These are phyloP conservation scores for Halocynthia roretzi DNA, from an alignment of 23 tunicate genomes.

Conservation along the genomic window DNA sequence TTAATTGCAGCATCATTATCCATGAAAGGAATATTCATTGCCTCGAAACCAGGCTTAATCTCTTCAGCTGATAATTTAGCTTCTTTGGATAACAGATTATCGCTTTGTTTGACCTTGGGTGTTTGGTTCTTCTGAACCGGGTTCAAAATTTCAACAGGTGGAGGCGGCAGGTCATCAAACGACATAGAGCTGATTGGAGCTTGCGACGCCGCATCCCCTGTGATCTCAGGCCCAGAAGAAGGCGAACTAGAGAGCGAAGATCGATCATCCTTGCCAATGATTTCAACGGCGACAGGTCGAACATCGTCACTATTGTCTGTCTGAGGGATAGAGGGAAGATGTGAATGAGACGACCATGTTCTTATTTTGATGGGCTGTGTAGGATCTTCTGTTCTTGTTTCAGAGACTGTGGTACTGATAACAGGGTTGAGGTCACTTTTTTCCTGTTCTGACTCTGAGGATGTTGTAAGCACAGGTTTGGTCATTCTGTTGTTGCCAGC, in stretches of 20 bases:
- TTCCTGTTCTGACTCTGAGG: too few relatives aligned
- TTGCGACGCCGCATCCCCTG: neutral
- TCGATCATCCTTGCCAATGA: constrained; percentile 6
- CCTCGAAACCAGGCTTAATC: too few relatives aligned
- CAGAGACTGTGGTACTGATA: too few relatives aligned
- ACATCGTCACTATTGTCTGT: neutral
- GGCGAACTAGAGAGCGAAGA: constrained; percentile 2
- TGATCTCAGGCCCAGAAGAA: neutral
- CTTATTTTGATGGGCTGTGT: constrained; percentile 26
- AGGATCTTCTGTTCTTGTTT: neutral
- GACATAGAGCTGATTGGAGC: neutral
- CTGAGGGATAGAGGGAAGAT: constrained; percentile 48
- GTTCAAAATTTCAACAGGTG: neutral
- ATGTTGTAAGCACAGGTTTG: too few relatives aligned
- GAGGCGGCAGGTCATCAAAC: too few relatives aligned
- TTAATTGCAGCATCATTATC: constrained; percentile 3
- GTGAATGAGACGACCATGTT: constrained; percentile 82
- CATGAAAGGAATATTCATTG: neutral
- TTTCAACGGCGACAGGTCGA: constrained; percentile 12
- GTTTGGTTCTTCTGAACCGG: neutral
- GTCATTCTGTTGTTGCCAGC: too few relatives aligned
- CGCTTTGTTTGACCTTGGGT: neutral
- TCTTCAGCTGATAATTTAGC: neutral
- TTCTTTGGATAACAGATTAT: neutral
- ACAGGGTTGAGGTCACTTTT: too few relatives aligned